A percentile compares a stretch with the other conserved stretches of the same genome.
phyloP scores from a whole-genome alignment of 2,113 vertebrate species.

The Cercocebus atys region DNA sequence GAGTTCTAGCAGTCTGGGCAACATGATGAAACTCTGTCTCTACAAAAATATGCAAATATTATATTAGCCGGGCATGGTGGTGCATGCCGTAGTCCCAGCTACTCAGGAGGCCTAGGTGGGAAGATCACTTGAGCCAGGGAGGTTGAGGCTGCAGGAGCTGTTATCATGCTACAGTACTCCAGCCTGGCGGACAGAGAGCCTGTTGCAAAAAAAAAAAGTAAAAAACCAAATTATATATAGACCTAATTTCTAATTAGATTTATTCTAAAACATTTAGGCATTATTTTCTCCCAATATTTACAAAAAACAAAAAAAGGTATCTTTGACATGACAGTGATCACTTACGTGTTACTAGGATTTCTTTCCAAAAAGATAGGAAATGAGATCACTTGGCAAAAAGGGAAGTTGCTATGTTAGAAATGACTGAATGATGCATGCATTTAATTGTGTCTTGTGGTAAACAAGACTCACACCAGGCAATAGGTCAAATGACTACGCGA shows the following conservation, averaged over 20 bases:
- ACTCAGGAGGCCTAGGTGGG: too few species aligned
- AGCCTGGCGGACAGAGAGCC: too few species aligned
- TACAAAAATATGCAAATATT: too few species aligned
- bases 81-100: too few species aligned
- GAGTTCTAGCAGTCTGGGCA: too few species aligned
- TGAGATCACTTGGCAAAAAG: slow-evolving; percentile 36
- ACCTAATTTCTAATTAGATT: background rate
- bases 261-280: background rate
- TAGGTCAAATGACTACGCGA: background rate
- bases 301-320: background rate
- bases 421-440: background rate
- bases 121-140: too few species aligned
- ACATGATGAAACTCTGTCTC: too few species aligned
- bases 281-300: background rate
- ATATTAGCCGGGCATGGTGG: too few species aligned
- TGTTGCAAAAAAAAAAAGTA: background rate
- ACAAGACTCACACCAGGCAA: background rate
- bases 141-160: too few species aligned
- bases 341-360: background rate
- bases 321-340: background rate
- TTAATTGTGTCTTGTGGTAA: background rate
- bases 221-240: background rate
- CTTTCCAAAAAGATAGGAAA: slow-evolving; percentile 31
- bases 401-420: slow-evolving; percentile 26
- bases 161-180: too few species aligned